These are phyloP conservation scores for Engystomops pustulosus DNA, from an alignment of 2,113 vertebrate genomes.

Conservation along the genomic window DNA sequence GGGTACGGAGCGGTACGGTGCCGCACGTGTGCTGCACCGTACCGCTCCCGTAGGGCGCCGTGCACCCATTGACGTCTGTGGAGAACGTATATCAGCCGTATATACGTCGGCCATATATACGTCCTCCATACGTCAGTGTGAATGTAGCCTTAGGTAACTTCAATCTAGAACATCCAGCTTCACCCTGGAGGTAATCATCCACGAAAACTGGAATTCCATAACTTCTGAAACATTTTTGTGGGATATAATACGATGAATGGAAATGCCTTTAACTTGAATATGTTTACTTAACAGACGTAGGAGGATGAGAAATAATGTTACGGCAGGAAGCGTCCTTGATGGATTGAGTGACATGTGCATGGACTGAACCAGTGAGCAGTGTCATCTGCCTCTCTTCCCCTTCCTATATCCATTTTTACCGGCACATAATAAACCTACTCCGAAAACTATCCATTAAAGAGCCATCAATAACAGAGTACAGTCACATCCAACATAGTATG, in stretches of 20 bases:
- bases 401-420: neutral
- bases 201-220: neutral
- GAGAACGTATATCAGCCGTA: too few species aligned
- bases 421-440: neutral
- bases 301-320: neutral
- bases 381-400: neutral
- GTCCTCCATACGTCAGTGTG: too few species aligned
- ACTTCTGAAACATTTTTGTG: neutral
- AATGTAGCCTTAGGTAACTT: too few species aligned
- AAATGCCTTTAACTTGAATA: neutral
- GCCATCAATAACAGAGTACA: neutral
- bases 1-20: too few species aligned
- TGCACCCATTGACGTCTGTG: too few species aligned
- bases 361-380: neutral
- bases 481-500: neutral
- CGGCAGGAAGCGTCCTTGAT: neutral
- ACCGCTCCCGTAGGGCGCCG: too few species aligned
- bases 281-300: neutral
- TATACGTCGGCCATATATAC: too few species aligned
- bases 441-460: neutral
- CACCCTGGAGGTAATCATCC: too few species aligned
- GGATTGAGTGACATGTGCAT: conserved; percentile 11
- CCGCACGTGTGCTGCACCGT: too few species aligned
- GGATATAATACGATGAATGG: neutral
- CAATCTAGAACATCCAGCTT: too few species aligned